phyloP scores from a whole-genome alignment of 2,113 vertebrate species.

The Callipepla californica region DNA sequence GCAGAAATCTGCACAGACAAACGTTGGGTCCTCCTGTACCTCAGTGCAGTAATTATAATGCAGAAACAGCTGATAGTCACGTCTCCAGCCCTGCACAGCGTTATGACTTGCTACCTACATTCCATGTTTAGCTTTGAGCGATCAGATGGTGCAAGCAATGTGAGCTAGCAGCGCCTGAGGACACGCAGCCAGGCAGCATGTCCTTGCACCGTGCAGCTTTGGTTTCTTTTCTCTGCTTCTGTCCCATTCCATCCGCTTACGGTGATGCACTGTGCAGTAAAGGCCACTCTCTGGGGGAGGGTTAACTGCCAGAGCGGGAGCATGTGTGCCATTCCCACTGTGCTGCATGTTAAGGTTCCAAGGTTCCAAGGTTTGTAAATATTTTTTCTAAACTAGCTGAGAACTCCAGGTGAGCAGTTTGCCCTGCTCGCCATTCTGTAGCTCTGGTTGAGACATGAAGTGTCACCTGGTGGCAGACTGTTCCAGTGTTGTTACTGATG shows the following conservation, averaged over 20 bases:
- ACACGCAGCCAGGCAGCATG: slow-evolving; percentile 27
- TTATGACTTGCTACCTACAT: slow-evolving; percentile 73
- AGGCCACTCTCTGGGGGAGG: not conserved
- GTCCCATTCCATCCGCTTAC: not conserved
- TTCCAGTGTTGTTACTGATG: not conserved
- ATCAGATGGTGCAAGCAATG: slow-evolving; percentile 65
- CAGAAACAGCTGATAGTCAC: slow-evolving; percentile 63
- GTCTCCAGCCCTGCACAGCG: slow-evolving; percentile 18
- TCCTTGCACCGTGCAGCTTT: slow-evolving; percentile 25
- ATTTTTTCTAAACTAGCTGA: slow-evolving; percentile 6
- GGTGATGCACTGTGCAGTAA: slow-evolving; percentile 21
- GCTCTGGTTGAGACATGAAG: not conserved
- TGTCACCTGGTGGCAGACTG: not conserved
- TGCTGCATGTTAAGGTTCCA: not conserved
- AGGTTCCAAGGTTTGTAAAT: slow-evolving; percentile 58
- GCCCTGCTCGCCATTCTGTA: not conserved
- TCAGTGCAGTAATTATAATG: slow-evolving; percentile 53
- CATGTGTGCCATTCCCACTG: slow-evolving; percentile 49
- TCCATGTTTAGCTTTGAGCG: slow-evolving; percentile 63
- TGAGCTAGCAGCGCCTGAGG: slow-evolving; percentile 50
- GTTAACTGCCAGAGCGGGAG: not conserved
- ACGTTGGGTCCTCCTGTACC: slow-evolving; percentile 45
- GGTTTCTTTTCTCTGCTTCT: slow-evolving; percentile 9
- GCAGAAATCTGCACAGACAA: slow-evolving; percentile 19
- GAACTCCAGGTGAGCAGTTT: slow-evolving; percentile 19